Percentiles rank a stretch among this genome's conserved stretches.
Conservation (phyloP, 2,888 invertebrate genomes). For the Drosophila mayaguana region DNA sequence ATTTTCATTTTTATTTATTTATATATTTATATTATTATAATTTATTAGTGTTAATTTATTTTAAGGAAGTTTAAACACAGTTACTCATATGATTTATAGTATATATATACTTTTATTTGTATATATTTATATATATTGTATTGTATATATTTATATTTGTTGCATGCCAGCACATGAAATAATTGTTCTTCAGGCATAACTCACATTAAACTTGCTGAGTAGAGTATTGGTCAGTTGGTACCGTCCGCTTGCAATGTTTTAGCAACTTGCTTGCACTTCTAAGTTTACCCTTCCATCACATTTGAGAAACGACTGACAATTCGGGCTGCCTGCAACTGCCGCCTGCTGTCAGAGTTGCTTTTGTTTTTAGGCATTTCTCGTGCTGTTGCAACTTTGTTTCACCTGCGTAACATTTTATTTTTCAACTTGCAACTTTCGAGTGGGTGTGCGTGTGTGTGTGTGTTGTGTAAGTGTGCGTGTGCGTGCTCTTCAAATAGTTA, state of each 20-base stretch:
- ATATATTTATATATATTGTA: too few species aligned
- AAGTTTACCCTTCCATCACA: conserved; percentile 4
- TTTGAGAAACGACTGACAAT: conserved; percentile 56
- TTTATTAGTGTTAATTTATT: too few species aligned
- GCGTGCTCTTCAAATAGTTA: conserved; percentile 72
- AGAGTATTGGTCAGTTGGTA: background rate
- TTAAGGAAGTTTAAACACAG: too few species aligned
- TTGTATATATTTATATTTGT: too few species aligned
- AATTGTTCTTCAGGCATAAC: background rate
- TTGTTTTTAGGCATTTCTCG: conserved; percentile 53
- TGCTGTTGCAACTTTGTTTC: conserved; percentile 49
- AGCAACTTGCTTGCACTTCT: background rate
- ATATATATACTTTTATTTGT: too few species aligned
- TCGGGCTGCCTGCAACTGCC: conserved; percentile 63
- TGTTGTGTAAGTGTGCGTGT: conserved; percentile 20
- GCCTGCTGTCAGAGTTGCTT: conserved; percentile 58
- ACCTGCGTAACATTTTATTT: conserved; percentile 73
- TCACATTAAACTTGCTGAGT: too few species aligned
- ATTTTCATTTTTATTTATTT: too few species aligned
- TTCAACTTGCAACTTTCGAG: conserved; percentile 63
- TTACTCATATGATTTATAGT: too few species aligned
- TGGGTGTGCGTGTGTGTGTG: conserved; percentile 3
- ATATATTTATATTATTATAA: too few species aligned
- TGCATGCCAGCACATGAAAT: too few species aligned
- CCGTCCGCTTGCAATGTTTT: too few species aligned